These are phyloP conservation scores for Phalloptychus januarius DNA, from an alignment of 2,797 vertebrate genomes.

Conservation along the genomic window DNA sequence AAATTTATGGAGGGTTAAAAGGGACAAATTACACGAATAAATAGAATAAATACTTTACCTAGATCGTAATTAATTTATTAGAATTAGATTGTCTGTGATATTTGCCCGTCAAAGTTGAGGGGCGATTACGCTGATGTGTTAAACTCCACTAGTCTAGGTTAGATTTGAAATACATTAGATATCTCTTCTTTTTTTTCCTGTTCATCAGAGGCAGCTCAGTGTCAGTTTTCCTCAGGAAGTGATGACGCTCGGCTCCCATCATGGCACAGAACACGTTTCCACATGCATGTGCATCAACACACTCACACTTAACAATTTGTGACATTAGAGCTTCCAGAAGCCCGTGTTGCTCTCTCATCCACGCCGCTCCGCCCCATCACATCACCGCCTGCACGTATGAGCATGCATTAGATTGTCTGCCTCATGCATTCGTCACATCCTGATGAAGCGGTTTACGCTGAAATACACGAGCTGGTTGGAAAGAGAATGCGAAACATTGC, in stretches of 20 bases:
- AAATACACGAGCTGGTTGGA: conserved; percentile 8
- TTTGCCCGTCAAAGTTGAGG: too few relatives aligned
- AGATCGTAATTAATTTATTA: too few relatives aligned
- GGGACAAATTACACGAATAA: too few relatives aligned
- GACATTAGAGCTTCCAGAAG: conserved; percentile 40
- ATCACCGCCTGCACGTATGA: conserved; percentile 23
- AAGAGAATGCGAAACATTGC: neutral
- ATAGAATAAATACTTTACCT: too few relatives aligned
- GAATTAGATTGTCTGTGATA: too few relatives aligned
- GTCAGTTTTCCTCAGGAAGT: conserved; percentile 49
- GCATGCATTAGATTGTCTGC: conserved; percentile 11
- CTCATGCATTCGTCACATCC: neutral
- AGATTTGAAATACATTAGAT: too few relatives aligned
- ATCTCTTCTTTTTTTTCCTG: neutral
- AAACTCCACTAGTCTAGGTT: too few relatives aligned
- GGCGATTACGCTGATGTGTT: too few relatives aligned
- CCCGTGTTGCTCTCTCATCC: conserved; percentile 29
- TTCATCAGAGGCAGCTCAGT: conserved; percentile 23
- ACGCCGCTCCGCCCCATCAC: conserved; percentile 33
- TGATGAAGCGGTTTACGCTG: neutral
- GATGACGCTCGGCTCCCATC: conserved; percentile 15
- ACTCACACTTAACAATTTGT: conserved; percentile 14
- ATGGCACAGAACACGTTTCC: neutral
- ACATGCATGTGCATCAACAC: neutral
- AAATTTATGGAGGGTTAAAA: too few relatives aligned